Base-by-base conservation (phyloP, 1,140 invertebrate species). In the Zaprionus africanus region DNA sequence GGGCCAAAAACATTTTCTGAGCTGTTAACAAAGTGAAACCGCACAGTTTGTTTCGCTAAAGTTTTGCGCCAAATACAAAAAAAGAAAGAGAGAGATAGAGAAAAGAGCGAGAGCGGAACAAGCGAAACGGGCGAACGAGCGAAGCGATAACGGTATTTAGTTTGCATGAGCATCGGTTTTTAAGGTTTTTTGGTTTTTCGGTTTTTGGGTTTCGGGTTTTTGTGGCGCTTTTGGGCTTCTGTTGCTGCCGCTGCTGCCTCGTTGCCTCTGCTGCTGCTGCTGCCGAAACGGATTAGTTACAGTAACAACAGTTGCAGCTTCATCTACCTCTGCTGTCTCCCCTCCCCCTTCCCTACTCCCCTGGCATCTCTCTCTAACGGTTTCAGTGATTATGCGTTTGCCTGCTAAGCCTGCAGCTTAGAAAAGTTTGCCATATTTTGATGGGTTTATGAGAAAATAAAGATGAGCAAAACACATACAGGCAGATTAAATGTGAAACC, bases 21-120 rank as follows among this genome's bases (percentile, higher is more conserved):
- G 85, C 81, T 88, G 86, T 90, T 90, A 88, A 90, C 85, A 88
- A 88, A 88, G 85, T 88, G 85, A 88, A 88, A 88, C 85, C 85
- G 85, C 85, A 88, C 71, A 90, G 85, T 85, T 88, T 88, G 88
- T 88, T 88, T 81, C 83, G 73, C 54, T 78, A 88, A 90, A 88
- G 78, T 90, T 88, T 67, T 54, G 57, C 34, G 49, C 49, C n/a
- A 62, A 54, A 70, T 41, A 57, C 41, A 69, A 31, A 73, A 53
- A 24, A 46, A 62, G 22, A 46, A 5, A 26, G 24, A 59, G n/a
- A 41, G 2, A 2, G 38, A 41, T 1, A 41, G 38, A 41, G 15
- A 7, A 6, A n/a, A 7, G 41, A 46, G 41, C 0, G 6, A 17
- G 41, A 46, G 41, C 2, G n/a, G 6, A 7, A 46, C n/a, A 9